Conservation (phyloP, 1,140 invertebrate species). For the Doryteuthis pealeii region DNA sequence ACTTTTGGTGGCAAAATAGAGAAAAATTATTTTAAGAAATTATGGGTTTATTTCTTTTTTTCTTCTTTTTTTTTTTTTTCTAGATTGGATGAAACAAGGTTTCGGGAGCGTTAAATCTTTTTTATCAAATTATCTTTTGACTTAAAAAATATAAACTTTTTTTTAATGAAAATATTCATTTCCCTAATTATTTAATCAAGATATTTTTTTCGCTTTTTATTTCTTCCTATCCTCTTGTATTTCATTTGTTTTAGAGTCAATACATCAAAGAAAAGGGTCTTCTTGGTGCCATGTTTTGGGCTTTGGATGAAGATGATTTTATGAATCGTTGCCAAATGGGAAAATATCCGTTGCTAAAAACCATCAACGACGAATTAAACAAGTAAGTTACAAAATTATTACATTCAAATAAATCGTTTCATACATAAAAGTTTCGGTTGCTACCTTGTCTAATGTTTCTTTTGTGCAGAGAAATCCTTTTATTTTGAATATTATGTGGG, state of each 20-base stretch:
- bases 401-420: not conserved
- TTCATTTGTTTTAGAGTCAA: conserved; percentile 32
- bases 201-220: no score
- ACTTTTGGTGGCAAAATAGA: no score
- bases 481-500: not conserved
- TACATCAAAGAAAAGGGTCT: conserved; percentile 89
- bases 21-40: no score
- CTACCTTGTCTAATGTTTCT: not conserved
- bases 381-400: not conserved
- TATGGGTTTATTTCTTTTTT: no score
- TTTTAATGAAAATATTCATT: no score
- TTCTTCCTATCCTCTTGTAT: no score
- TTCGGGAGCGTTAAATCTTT: no score
- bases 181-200: no score
- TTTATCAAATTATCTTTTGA: no score
- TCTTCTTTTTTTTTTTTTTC: no score
- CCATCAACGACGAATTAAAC: conserved; percentile 56
- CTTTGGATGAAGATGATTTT: conserved; percentile 96
- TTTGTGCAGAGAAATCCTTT: not conserved
- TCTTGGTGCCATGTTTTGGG: conserved; percentile 96
- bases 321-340: conserved; percentile 83
- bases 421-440: not conserved
- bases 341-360: conserved; percentile 85
- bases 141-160: no score
- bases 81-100: no score